phyloP scores from a whole-genome alignment of 1,140 invertebrate species.

The Philopotamus ludificatus region DNA sequence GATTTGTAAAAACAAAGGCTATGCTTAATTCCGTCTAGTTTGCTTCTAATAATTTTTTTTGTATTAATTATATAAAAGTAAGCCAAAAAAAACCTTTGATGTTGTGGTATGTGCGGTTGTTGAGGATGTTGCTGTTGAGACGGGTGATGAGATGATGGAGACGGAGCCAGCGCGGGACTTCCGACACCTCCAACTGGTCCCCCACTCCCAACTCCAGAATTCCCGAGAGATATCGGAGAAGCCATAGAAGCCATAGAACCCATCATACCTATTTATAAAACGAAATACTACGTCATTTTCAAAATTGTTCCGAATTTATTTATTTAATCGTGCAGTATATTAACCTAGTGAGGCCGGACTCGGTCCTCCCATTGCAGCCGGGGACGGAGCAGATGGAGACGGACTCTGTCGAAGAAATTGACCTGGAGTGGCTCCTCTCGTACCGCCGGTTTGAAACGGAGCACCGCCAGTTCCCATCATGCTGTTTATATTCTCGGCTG shows the following conservation, averaged over 20 bases:
- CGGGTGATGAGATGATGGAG: slow-evolving; percentile 41
- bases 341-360: slow-evolving; percentile 53
- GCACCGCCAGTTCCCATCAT: slow-evolving; percentile 44
- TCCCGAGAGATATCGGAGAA: slow-evolving; percentile 50
- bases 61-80: background rate
- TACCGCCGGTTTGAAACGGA: slow-evolving; percentile 51
- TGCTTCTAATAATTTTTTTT: too few relatives aligned
- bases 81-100: slow-evolving; percentile 46
- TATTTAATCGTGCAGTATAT: slow-evolving; percentile 13
- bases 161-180: slow-evolving; percentile 49
- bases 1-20: too few relatives aligned
- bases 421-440: slow-evolving; percentile 61
- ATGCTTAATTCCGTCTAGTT: too few relatives aligned
- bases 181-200: slow-evolving; percentile 43
- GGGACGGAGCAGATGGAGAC: slow-evolving; percentile 68
- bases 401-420: slow-evolving; percentile 71
- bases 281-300: too few relatives aligned
- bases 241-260: slow-evolving; percentile 49
- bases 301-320: too few relatives aligned
- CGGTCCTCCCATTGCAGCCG: slow-evolving; percentile 62
- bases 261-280: slow-evolving; percentile 30
- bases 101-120: slow-evolving; percentile 46
- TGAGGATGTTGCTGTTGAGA: slow-evolving; percentile 42
- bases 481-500: slow-evolving; percentile 52
- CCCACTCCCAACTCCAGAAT: slow-evolving; percentile 41